Evolutionary conservation across 1,140 invertebrate species (phyloP), one percentile per base, ranked within the genome.

Genomic region (Drosophila nebulosa): DNA sequence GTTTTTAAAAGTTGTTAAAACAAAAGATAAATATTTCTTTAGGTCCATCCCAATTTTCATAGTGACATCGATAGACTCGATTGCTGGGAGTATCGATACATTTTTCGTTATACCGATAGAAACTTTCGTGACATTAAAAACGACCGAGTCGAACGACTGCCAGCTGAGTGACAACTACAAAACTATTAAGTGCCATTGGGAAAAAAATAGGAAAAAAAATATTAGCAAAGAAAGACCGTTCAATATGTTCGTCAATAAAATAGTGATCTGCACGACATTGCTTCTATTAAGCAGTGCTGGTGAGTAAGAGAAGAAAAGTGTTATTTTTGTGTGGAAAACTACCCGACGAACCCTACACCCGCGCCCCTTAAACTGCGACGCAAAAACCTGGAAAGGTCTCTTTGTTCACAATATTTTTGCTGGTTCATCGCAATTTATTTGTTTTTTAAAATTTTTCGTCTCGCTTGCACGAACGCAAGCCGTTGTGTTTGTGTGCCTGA

Each of bases 361-460:
- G 35, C 4, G 12, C 7, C 16, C 39, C 53, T 24, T 55, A 65
- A 73, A 52, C 27, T 68, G 64, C 73, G 72, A 50, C 55, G 64
- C 55, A 30, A 55, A 46, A 46, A 46, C 26, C 55, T 69, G 63
- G 21, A 72, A 63, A 58, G 26, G 52, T 55, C 52, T 71, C 81
- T 85, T 85, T 85, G 81, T 85, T 86, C 67, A 74, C 35, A 36
- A 10, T 9, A 68, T 78, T 68, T 65, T 64, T 42, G 73, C 77
- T 70, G 68, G 65, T 81, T 81, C 81, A 85, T 86, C 78, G 80
- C 73, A 60, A 80, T 77, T 85, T 74, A 74, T 84, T 79, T 79
- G 50, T 69, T 84, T 64, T 60, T 75, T 65, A 46, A 46, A 10
- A 7, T 62, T 79, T 36, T 59, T 35, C 61, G 21, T 85, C 69